Conservation (phyloP, 2,113 vertebrate species). For the Anoplopoma fimbria region DNA sequence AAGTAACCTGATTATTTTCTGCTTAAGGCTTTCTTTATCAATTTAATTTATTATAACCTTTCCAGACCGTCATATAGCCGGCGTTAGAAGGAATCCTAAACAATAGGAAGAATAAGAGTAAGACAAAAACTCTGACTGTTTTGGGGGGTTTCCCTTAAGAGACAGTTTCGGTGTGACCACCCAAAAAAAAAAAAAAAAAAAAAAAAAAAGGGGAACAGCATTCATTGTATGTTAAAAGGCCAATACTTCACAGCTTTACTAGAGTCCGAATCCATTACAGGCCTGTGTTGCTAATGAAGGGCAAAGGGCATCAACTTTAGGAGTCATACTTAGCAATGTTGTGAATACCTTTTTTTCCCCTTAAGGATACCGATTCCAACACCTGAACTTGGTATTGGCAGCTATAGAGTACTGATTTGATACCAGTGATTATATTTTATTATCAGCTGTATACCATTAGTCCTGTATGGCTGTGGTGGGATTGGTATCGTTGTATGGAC, state of each 20-base stretch:
- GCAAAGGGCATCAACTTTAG: constrained; percentile 56
- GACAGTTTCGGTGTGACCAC: constrained; percentile 17
- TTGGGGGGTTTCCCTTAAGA: constrained; percentile 67
- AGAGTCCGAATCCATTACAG: not conserved
- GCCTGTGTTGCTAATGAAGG: not conserved
- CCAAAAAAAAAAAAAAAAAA: constrained; percentile 63
- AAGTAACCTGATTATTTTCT: constrained; percentile 6
- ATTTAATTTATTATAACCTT: not conserved
- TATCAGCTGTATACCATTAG: not conserved
- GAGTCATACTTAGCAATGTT: not conserved
- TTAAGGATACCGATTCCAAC: not conserved
- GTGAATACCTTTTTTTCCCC: not conserved
- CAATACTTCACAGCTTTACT: constrained; percentile 3
- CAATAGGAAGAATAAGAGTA: not conserved
- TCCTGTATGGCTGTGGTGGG: not conserved
- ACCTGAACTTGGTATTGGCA: too few species aligned
- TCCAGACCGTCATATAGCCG: not conserved
- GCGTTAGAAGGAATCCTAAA: not conserved
- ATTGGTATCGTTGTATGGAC: not conserved
- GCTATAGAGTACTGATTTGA: too few species aligned
- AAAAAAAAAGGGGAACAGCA: constrained; percentile 61
- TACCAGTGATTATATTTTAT: not conserved
- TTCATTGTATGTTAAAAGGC: constrained; percentile 25
- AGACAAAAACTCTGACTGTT: constrained; percentile 55
- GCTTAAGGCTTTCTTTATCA: not conserved